Evolutionary conservation across 2,113 vertebrate genomes (phyloP).

Genomic region (Calyptomena viridis): DNA sequence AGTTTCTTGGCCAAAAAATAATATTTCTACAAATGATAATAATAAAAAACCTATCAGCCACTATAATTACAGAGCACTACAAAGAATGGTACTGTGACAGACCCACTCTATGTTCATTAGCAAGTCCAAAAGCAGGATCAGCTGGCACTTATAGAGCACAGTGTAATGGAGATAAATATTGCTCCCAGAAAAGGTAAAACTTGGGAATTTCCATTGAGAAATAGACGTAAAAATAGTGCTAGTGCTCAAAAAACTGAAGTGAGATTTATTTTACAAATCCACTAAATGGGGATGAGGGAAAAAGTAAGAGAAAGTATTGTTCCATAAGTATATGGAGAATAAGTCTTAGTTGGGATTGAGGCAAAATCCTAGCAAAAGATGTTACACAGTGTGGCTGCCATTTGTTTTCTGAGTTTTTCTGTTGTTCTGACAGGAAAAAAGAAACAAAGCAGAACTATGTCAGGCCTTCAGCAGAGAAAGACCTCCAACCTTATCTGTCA

Average conservation of each 20-base stretch:
- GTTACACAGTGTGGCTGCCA: neutral
- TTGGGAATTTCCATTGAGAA: neutral
- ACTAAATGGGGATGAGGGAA: neutral
- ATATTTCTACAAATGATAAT: neutral
- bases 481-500: neutral
- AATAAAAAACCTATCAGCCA: neutral
- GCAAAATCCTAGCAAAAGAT: neutral
- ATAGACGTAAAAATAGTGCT: neutral
- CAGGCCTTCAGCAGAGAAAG: conserved; percentile 1
- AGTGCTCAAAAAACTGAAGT: neutral
- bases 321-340: neutral
- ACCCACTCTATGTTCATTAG: no score
- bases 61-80: neutral
- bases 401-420: neutral
- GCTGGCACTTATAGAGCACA: accelerated
- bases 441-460: neutral
- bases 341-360: neutral
- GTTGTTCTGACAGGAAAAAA: neutral
- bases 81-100: neutral
- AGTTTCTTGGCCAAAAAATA: neutral
- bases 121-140: neutral
- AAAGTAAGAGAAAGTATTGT: neutral
- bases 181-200: neutral
- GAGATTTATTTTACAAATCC: neutral
- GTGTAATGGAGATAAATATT: accelerated